A percentile compares a stretch with the other conserved stretches of the same genome.
Conservation (phyloP, 2,888 invertebrate species). For the Hirtodrosophila duncani region DNA sequence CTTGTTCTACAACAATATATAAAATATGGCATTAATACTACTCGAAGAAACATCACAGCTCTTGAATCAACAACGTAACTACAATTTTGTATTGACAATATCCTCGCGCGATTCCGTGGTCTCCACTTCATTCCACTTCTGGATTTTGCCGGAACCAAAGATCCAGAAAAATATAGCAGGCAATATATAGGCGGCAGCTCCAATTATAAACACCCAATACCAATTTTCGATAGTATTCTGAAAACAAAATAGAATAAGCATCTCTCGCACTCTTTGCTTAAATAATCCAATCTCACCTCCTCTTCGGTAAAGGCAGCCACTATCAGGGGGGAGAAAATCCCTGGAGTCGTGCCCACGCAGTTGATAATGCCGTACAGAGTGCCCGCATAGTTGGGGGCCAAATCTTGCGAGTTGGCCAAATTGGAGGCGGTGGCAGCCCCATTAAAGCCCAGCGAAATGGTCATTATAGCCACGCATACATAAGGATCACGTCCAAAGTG, state of each 20-base stretch:
- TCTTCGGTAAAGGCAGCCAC: constrained; percentile 80
- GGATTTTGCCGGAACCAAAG: constrained; percentile 85
- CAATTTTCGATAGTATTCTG: constrained; percentile 88
- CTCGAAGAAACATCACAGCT: constrained; percentile 51
- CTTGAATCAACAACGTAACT: constrained; percentile 41
- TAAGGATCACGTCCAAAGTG: constrained; percentile 82
- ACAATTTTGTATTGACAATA: constrained; percentile 73
- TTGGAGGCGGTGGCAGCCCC: constrained; percentile 83
- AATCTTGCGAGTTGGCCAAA: constrained; percentile 83
- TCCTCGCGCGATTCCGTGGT: constrained; percentile 74
- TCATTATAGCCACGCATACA: constrained; percentile 83
- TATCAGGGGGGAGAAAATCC: constrained; percentile 85
- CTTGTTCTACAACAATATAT: constrained; percentile 31
- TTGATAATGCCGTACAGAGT: constrained; percentile 87
- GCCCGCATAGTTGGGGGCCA: constrained; percentile 86
- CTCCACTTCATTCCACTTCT: constrained; percentile 82
- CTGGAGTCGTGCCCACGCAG: constrained; percentile 84
- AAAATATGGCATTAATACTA: constrained; percentile 59
- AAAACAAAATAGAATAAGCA: not conserved
- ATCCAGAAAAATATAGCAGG: constrained; percentile 85
- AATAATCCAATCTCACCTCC: constrained; percentile 37
- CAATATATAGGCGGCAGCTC: constrained; percentile 84
- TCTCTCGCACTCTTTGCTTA: not conserved
- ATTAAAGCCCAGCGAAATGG: constrained; percentile 84
- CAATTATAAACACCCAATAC: constrained; percentile 86